These are phyloP conservation scores for Actinia tenebrosa DNA, from an alignment of 64 coral and sea anemone genomes.

Conservation along the genomic window DNA sequence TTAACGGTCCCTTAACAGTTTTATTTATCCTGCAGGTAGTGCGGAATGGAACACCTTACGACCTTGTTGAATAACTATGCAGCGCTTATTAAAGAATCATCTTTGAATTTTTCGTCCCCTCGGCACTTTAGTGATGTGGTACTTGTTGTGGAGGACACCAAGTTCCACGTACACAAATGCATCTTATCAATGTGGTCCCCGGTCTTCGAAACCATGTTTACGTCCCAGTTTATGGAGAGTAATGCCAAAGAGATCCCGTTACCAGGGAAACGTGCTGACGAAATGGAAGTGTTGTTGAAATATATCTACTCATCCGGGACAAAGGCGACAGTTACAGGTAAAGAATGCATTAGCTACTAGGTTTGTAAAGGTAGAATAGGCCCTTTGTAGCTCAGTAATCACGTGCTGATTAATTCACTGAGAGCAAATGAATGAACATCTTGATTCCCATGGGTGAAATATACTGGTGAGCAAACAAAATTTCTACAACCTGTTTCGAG, in stretches of 20 bases:
- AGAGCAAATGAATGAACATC: too few relatives aligned
- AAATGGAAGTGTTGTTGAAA: conserved; percentile 57
- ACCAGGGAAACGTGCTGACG: conserved; percentile 43
- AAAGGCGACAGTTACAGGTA: neutral
- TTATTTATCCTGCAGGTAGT: too few relatives aligned
- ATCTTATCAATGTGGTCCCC: conserved; percentile 70
- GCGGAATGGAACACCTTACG: too few relatives aligned
- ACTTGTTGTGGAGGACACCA: conserved; percentile 44
- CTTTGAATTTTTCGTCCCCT: conserved; percentile 31
- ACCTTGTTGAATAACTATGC: neutral
- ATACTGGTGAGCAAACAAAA: too few relatives aligned
- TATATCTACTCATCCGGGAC: conserved; percentile 34
- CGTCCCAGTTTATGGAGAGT: conserved; percentile 39
- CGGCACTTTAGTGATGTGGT: conserved; percentile 62
- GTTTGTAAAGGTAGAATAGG: too few relatives aligned
- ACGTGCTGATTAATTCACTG: too few relatives aligned
- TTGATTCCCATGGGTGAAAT: too few relatives aligned
- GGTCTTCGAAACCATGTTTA: conserved; percentile 61
- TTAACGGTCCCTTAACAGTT: neutral
- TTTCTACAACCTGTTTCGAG: too few relatives aligned
- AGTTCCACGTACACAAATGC: conserved; percentile 60
- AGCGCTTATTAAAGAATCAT: too few relatives aligned
- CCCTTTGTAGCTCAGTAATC: too few relatives aligned
- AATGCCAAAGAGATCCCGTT: conserved; percentile 30
- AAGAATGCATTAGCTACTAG: neutral